phyloP scores from a whole-genome alignment of 2,888 invertebrate genomes.

The Mystacides longicornis region DNA sequence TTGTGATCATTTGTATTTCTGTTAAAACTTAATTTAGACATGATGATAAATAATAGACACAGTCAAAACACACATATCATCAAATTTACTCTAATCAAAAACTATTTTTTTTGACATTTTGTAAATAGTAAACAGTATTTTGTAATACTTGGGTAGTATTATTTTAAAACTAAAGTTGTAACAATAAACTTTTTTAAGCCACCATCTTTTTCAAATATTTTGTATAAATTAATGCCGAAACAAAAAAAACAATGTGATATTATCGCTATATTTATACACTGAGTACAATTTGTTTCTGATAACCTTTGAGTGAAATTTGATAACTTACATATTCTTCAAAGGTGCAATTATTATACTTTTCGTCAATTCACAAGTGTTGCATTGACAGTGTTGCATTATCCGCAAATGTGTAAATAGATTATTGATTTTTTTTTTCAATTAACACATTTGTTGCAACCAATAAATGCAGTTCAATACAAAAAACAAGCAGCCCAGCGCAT shows the following conservation, averaged over 20 bases:
- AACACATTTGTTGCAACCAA: too few relatives aligned
- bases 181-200: background rate
- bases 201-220: background rate
- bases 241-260: background rate
- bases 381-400: background rate
- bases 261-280: background rate
- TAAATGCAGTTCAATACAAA: too few relatives aligned
- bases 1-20: background rate
- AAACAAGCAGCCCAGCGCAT: too few relatives aligned
- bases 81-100: too few relatives aligned
- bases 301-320: background rate
- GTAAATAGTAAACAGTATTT: too few relatives aligned
- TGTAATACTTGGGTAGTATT: too few relatives aligned
- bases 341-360: background rate
- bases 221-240: background rate
- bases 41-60: background rate
- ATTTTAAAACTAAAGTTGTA: background rate
- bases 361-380: background rate
- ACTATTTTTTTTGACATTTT: too few relatives aligned
- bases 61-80: too few relatives aligned
- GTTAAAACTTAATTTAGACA: background rate
- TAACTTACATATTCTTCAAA: background rate
- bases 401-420: background rate
- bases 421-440: conserved; percentile 1
- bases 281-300: background rate